Percentiles rank a stretch among this genome's conserved stretches.
These are phyloP conservation scores for Corythaeola cristata DNA, from an alignment of 2,113 vertebrate genomes.

Conservation along the genomic window DNA sequence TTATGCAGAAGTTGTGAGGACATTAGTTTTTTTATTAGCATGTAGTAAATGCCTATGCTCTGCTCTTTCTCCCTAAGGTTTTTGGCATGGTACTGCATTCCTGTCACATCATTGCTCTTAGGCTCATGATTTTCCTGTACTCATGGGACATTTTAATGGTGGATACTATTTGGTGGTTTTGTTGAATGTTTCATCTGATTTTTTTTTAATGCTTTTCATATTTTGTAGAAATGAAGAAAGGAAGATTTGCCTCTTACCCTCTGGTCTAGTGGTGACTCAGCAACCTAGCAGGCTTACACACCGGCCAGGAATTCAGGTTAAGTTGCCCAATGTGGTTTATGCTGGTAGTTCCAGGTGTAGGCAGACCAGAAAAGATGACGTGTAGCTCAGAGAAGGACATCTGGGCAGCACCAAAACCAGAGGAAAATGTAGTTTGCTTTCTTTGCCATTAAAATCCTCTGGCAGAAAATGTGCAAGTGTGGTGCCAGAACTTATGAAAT, in stretches of 20 bases:
- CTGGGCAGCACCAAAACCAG: neutral
- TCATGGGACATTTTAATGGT: neutral
- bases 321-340: neutral
- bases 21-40: neutral
- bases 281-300: neutral
- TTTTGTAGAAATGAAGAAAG: neutral
- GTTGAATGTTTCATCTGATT: neutral
- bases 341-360: neutral
- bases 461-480: neutral
- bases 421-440: neutral
- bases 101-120: neutral
- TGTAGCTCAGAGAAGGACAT: neutral
- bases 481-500: neutral
- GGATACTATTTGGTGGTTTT: neutral
- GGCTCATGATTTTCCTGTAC: neutral
- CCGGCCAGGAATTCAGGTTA: neutral
- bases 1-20: neutral
- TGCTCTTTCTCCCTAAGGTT: neutral
- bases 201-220: neutral
- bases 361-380: accelerated
- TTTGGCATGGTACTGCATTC: constrained; percentile 1
- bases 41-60: neutral
- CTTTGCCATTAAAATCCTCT: neutral
- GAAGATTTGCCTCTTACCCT: neutral
- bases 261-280: neutral